Percentiles rank a stretch among this genome's conserved stretches.
These are phyloP conservation scores for Gordius sp. DNA, from an alignment of 2,888 invertebrate genomes.

Conservation along the genomic window DNA sequence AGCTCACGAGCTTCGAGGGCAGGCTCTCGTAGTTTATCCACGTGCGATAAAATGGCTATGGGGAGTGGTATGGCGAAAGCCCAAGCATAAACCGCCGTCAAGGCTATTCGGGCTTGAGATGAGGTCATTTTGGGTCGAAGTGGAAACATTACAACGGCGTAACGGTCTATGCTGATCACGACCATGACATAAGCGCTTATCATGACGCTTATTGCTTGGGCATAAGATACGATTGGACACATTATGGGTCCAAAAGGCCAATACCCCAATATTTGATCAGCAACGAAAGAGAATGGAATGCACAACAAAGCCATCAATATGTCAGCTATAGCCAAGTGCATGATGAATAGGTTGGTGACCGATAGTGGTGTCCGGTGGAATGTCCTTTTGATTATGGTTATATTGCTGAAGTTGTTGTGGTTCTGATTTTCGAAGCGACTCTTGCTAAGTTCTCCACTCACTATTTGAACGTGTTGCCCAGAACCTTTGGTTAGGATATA, in stretches of 20 bases:
- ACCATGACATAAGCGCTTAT: constrained; percentile 30
- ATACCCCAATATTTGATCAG: constrained; percentile 27
- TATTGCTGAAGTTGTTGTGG: too few relatives aligned
- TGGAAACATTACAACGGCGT: constrained; percentile 21
- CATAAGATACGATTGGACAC: constrained; percentile 29
- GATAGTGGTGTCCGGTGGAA: too few relatives aligned
- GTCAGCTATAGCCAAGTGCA: constrained; percentile 29
- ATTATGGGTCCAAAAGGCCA: constrained; percentile 31
- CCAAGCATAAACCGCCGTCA: constrained; percentile 25
- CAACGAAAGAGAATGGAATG: constrained; percentile 31
- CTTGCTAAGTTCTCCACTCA: too few relatives aligned
- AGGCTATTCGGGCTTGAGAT: constrained; percentile 23
- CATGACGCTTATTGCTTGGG: constrained; percentile 29
- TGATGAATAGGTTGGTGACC: constrained; percentile 30
- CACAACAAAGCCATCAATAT: constrained; percentile 31
- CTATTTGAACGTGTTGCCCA: too few relatives aligned
- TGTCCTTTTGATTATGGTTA: too few relatives aligned
- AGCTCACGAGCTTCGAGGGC: not conserved
- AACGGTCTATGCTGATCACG: constrained; percentile 27
- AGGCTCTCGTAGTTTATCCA: constrained; percentile 8
- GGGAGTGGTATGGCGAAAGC: constrained; percentile 24
- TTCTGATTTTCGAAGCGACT: too few relatives aligned
- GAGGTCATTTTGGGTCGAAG: constrained; percentile 23
- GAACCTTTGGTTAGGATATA: constrained; percentile 19
- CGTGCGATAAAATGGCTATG: constrained; percentile 21